phyloP scores from a whole-genome alignment of 1,140 invertebrate species.

The Drosophila pectinifera region DNA sequence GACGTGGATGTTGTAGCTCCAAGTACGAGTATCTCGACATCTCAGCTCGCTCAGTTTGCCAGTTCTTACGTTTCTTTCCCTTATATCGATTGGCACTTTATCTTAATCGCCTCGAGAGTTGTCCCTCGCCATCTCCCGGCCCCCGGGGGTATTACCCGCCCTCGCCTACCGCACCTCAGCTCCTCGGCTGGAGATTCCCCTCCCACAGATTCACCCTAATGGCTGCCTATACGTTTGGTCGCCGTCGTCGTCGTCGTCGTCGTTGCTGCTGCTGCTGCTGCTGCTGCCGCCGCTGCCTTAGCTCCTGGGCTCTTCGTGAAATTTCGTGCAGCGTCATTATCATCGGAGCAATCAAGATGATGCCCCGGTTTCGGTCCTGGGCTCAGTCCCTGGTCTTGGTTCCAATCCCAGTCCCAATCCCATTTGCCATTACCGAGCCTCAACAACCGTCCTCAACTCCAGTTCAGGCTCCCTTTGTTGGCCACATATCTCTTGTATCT shows the following conservation, averaged over 20 bases:
- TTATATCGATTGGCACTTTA: conserved; percentile 84
- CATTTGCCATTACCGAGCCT: conserved; percentile 21
- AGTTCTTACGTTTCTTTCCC: conserved; percentile 73
- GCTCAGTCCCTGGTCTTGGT: conserved; percentile 7
- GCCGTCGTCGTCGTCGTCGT: conserved; percentile 4
- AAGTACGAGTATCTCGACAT: conserved; percentile 52
- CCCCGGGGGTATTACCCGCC: conserved; percentile 49
- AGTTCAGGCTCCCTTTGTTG: conserved; percentile 47
- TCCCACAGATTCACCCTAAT: conserved; percentile 41
- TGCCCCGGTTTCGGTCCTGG: conserved; percentile 29
- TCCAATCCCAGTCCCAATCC: conserved; percentile 35
- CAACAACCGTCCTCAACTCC: conserved; percentile 18
- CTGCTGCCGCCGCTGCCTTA: conserved; percentile 11
- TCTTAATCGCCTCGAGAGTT: conserved; percentile 81
- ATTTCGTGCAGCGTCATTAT: conserved; percentile 78
- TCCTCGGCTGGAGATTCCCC: conserved; percentile 30
- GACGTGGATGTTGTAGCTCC: conserved; percentile 52
- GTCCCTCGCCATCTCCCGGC: conserved; percentile 50
- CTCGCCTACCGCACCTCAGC: conserved; percentile 19
- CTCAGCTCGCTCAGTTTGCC: conserved; percentile 46
- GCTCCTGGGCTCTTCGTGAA: conserved; percentile 59
- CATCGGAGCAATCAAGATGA: conserved; percentile 60
- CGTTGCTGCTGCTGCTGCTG: background rate
- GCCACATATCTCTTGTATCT: conserved; percentile 64
- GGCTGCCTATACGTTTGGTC: conserved; percentile 30